Evolutionary conservation across 92 coral and sea anemone genomes (phyloP).

Genomic region (Scolanthus callimorphus): DNA sequence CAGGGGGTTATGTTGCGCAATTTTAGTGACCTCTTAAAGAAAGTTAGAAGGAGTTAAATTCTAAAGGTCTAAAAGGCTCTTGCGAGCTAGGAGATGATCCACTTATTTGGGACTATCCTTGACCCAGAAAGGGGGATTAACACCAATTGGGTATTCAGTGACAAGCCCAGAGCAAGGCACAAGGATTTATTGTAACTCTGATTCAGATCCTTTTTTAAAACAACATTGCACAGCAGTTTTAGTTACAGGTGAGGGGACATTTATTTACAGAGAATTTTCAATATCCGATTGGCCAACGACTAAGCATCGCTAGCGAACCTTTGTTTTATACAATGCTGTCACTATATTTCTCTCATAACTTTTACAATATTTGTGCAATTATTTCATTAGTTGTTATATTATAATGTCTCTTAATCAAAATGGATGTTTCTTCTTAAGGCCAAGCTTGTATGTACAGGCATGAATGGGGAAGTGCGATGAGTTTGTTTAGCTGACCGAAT

Average conservation of each 20-base stretch:
- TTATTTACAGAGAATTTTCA: not conserved
- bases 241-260: not conserved
- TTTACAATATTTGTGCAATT: slow-evolving; percentile 3
- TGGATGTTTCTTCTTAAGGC: not conserved
- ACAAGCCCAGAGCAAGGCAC: too few species aligned
- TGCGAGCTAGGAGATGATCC: too few species aligned
- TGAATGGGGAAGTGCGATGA: not conserved
- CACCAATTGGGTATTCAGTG: too few species aligned
- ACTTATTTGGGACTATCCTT: too few species aligned
- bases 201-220: not conserved
- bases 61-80: too few species aligned
- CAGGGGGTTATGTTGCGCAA: too few species aligned
- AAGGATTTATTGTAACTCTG: too few species aligned
- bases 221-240: not conserved
- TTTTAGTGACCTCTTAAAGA: too few species aligned
- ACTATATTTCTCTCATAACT: not conserved
- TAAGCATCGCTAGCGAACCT: not conserved
- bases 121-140: too few species aligned
- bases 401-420: not conserved
- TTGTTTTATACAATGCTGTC: slow-evolving; percentile 1
- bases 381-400: not conserved
- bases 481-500: not conserved
- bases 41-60: too few species aligned
- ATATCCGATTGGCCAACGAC: not conserved
- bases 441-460: not conserved